Base-by-base conservation (phyloP, 1,140 invertebrate genomes). In the Nasonia giraulti region DNA sequence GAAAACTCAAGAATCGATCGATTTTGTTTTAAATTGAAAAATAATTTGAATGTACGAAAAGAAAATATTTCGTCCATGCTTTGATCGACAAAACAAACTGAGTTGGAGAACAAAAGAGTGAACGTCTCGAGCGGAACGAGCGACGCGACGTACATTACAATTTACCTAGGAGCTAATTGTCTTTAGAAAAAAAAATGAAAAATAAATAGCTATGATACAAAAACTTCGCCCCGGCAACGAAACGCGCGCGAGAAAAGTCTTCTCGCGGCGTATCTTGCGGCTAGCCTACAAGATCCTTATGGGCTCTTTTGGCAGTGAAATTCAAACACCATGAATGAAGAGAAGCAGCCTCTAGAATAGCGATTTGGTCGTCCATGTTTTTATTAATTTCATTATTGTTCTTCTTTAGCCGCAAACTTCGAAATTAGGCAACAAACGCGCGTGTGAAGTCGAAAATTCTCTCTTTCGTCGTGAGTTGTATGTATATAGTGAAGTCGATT, bases 241-340 rank as follows among this genome's bases (percentile, higher is more conserved):
- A 82, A 44, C 55, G 6, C 27, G 50, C 62, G 44, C 73, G 55
- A 74, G 31, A 20, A 31, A 37, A 6, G 20, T 14, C 20, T 75
- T 76, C 37, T 68, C 44, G 2, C 77, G 50, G 12, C 66, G 31
- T 80, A 23, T 73, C 44, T 76, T 69, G 73, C 31, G 3, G 14
- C 62, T 37, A 82, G 20, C 68, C 62, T 85, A 85, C 78, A 78
- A 87, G 87, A 87, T 89, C 89, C 87, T 86, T 82, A 66, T 91
- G 91, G 91, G 89, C 86, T 62, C 55, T 92, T 93, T 93, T 92
- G 92, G 92, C 92, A 93, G 92, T 93, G 91, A 92, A 88, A 90
- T 92, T 93, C 88, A 91, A 91, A 91, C 88, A 89, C 89, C 89
- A 89, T 91, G 91, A 90, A 89, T 92, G 91, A 92, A 92, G 90